These are phyloP conservation scores for Chamaea fasciata DNA, from an alignment of 2,113 vertebrate genomes.

Conservation along the genomic window DNA sequence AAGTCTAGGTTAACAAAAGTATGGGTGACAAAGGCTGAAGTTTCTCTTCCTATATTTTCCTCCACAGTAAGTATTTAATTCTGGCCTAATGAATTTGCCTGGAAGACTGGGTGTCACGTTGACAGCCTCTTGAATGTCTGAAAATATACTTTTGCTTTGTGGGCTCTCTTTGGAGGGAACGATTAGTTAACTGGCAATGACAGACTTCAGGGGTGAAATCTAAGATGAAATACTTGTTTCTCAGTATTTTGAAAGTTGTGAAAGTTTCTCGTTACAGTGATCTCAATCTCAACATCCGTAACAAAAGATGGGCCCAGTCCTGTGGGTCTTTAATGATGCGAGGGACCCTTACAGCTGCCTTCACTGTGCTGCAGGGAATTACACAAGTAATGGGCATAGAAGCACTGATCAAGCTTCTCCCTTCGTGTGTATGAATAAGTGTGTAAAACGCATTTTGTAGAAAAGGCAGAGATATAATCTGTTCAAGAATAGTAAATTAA, in stretches of 20 bases:
- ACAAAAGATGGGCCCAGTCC: slow-evolving; percentile 1
- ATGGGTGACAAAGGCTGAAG: slow-evolving; percentile 76
- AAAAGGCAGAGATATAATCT: neutral
- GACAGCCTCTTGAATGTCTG: slow-evolving; percentile 70
- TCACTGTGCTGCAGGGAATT: neutral
- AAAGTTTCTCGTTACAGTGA: neutral
- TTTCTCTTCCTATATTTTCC: slow-evolving; percentile 74
- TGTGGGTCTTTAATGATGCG: neutral
- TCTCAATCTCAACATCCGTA: neutral
- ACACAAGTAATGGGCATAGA: neutral
- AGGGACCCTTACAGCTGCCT: neutral
- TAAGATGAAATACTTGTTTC: slow-evolving; percentile 5
- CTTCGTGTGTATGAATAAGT: neutral
- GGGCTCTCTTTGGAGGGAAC: slow-evolving; percentile 47
- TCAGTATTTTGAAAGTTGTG: slow-evolving; percentile 14
- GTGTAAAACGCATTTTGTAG: neutral
- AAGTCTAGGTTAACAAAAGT: slow-evolving; percentile 78
- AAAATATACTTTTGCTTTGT: slow-evolving; percentile 66
- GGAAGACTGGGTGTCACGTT: slow-evolving; percentile 64
- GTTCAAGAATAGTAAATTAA: neutral
- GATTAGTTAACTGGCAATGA: slow-evolving; percentile 62
- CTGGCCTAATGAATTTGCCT: slow-evolving; percentile 72
- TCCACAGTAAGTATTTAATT: slow-evolving; percentile 70
- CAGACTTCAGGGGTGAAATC: slow-evolving; percentile 15
- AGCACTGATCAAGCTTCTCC: neutral